Conservation (phyloP, 2,113 vertebrate species). For the Columba janthina region DNA sequence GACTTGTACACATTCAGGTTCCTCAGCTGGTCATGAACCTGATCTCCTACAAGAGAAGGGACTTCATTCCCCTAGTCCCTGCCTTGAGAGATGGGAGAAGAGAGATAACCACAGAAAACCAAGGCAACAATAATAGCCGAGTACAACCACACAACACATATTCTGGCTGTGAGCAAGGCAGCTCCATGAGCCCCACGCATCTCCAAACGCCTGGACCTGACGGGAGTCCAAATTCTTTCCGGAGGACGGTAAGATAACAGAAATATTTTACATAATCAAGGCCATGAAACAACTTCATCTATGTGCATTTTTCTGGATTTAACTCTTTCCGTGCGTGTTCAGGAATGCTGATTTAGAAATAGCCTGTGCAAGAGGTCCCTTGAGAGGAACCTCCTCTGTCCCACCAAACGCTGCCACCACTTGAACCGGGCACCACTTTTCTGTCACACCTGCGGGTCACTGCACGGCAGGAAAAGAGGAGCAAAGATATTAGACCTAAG, state of each 20-base stretch:
- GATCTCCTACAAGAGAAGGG: not conserved
- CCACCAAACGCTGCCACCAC: not conserved
- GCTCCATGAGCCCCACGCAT: not conserved
- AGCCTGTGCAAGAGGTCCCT: accelerated
- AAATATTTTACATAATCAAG: not conserved
- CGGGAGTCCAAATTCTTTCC: not conserved
- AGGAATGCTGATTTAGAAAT: not conserved
- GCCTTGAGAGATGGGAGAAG: not conserved
- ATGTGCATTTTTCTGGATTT: not conserved
- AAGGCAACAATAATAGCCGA: not conserved
- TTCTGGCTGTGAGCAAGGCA: not conserved
- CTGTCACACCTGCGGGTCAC: not conserved
- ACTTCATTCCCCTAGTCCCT: not conserved
- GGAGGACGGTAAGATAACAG: not conserved
- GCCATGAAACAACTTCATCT: not conserved
- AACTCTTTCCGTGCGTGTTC: accelerated
- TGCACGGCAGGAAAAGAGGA: not conserved
- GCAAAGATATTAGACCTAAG: accelerated
- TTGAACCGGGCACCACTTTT: not conserved
- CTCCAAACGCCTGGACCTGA: not conserved
- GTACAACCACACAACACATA: not conserved
- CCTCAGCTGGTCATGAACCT: not conserved
- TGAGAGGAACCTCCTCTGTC: not conserved
- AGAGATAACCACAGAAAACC: not conserved
- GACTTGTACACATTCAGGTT: not conserved